Percentiles rank a stretch among this genome's conserved stretches.
phyloP scores from a whole-genome alignment of 2,113 vertebrate species.

The Xyliphius kryptos region DNA sequence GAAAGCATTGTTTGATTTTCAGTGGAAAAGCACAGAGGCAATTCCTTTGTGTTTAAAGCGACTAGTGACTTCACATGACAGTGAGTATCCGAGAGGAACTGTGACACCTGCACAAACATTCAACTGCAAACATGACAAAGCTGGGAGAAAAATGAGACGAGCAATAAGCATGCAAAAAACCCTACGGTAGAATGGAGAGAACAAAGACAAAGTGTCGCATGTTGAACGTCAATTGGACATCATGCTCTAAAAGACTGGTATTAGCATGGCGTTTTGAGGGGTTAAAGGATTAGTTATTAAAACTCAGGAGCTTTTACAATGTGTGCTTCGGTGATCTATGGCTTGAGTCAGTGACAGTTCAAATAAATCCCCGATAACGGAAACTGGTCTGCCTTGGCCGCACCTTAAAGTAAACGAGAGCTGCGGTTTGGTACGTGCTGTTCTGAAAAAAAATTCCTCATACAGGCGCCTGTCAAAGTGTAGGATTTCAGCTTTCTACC shows the following conservation, averaged over 20 bases:
- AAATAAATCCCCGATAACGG: slow-evolving; percentile 4
- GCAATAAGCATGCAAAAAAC: no score
- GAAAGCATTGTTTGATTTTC: not conserved
- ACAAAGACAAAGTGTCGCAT: not conserved
- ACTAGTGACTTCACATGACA: no score
- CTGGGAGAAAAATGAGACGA: no score
- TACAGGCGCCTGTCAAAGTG: not conserved
- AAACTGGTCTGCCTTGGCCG: not conserved
- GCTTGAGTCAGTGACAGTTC: not conserved
- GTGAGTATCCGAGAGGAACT: no score
- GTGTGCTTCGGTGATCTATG: not conserved
- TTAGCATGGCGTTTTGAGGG: not conserved
- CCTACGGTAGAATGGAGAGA: no score
- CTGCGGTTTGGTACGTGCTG: not conserved
- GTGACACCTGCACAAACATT: no score
- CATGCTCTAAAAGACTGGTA: not conserved
- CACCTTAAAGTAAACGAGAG: slow-evolving; percentile 2
- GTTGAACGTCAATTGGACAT: not conserved
- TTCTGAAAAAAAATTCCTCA: not conserved
- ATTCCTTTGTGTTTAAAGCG: not conserved
- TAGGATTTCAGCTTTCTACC: no score
- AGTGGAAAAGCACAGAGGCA: not conserved
- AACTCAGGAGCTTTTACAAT: not conserved
- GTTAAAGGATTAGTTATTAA: not conserved
- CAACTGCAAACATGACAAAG: no score